Conservation (phyloP, 1,140 invertebrate genomes). For the Lepidurus arcticus region DNA sequence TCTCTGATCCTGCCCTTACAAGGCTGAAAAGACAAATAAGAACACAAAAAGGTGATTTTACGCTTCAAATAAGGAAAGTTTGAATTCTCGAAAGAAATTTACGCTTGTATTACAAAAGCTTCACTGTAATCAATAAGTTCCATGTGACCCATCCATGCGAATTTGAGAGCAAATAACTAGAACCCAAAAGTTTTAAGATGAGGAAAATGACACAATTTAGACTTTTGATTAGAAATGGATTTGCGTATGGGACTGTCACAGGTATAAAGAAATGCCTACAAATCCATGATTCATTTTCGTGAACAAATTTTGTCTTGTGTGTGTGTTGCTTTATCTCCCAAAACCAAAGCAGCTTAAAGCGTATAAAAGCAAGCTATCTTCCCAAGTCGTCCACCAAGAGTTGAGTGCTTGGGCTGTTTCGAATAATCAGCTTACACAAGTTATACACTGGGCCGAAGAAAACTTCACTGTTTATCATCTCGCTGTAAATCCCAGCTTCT, state of each 20-base stretch:
- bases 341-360: conserved; percentile 6
- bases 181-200: background rate
- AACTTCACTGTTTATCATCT: background rate
- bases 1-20: background rate
- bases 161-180: background rate
- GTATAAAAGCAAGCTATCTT: background rate
- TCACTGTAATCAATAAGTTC: background rate
- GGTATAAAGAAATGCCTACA: background rate
- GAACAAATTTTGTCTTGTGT: background rate
- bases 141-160: background rate
- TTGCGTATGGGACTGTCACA: no score
- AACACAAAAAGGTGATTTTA: background rate
- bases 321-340: background rate
- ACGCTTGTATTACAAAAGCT: background rate
- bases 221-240: no score
- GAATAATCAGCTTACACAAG: background rate
- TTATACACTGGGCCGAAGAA: background rate
- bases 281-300: background rate
- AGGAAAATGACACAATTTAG: background rate
- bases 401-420: background rate
- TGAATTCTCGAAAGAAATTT: background rate
- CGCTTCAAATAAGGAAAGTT: background rate
- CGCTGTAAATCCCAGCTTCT: no score
- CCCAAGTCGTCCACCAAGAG: background rate
- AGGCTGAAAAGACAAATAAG: background rate